Evolutionary conservation across 2,113 vertebrate genomes (phyloP).

Genomic region (Gymnorhina tibicen): DNA sequence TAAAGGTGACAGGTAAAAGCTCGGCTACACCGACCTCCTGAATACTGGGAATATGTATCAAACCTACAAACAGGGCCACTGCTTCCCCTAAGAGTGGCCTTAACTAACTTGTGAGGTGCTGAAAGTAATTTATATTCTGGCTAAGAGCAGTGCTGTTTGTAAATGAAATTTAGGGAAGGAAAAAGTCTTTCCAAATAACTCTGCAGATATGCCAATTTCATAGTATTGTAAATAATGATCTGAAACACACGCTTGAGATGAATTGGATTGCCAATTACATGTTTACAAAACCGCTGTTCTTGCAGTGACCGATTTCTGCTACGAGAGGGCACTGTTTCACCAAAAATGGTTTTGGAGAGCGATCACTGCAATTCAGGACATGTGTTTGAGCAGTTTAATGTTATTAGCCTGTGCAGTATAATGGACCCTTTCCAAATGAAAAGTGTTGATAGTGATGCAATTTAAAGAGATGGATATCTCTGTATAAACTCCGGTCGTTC

Average conservation of each 20-base stretch:
- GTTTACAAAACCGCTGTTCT: background rate
- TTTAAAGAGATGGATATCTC: background rate
- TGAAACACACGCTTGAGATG: background rate
- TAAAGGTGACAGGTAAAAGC: background rate
- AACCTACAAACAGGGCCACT: background rate
- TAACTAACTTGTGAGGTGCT: background rate
- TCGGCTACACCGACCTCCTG: background rate
- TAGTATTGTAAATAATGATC: background rate
- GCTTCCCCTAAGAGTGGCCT: too few relatives aligned
- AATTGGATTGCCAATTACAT: background rate
- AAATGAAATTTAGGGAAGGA: background rate
- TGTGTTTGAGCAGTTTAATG: background rate
- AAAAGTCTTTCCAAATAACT: background rate
- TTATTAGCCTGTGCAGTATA: background rate
- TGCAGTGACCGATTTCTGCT: background rate
- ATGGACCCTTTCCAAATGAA: background rate
- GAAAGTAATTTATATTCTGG: background rate
- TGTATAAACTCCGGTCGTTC: background rate
- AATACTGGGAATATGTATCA: background rate
- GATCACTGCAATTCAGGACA: background rate
- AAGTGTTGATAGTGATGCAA: background rate
- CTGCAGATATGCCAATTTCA: rapidly evolving
- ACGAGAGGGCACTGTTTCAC: slow-evolving; percentile 21
- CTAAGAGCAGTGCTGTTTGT: background rate
- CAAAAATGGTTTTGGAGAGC: background rate